A percentile compares a stretch with the other conserved stretches of the same genome.
Evolutionary conservation across 2,797 vertebrate genomes (phyloP).

Genomic region (Helarctos malayanus): DNA sequence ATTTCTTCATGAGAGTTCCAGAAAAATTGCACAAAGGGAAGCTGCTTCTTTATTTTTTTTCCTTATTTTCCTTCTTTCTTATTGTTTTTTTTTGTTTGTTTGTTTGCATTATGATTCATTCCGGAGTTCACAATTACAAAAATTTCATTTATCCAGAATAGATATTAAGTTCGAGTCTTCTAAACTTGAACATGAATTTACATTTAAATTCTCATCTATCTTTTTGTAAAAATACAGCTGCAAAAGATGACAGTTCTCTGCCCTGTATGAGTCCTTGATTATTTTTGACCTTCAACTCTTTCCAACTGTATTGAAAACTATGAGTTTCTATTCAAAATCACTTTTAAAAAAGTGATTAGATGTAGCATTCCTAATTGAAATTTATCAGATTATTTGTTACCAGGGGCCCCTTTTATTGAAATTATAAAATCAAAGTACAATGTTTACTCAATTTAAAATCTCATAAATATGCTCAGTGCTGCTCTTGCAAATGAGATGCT

Average conservation of each 20-base stretch:
- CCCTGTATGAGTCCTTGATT: background rate
- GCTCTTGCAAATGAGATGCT: background rate
- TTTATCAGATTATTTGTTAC: background rate
- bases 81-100: background rate
- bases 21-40: background rate
- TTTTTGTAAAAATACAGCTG: background rate
- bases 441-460: background rate
- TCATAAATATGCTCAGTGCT: background rate
- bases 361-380: background rate
- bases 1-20: constrained; percentile 20
- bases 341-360: background rate
- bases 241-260: background rate
- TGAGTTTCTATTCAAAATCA: constrained; percentile 23
- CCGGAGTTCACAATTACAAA: constrained; percentile 24
- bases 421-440: background rate
- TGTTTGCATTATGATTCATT: background rate
- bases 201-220: constrained; percentile 27
- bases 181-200: constrained; percentile 30
- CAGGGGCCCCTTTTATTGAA: background rate
- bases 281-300: constrained; percentile 25
- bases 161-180: background rate
- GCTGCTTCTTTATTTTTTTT: background rate
- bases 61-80: background rate
- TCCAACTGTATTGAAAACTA: background rate
- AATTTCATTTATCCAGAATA: constrained; percentile 37